Evolutionary conservation across 53 echinoderm and acorn worm genomes (phyloP).

Genomic region (Antedon mediterranea): DNA sequence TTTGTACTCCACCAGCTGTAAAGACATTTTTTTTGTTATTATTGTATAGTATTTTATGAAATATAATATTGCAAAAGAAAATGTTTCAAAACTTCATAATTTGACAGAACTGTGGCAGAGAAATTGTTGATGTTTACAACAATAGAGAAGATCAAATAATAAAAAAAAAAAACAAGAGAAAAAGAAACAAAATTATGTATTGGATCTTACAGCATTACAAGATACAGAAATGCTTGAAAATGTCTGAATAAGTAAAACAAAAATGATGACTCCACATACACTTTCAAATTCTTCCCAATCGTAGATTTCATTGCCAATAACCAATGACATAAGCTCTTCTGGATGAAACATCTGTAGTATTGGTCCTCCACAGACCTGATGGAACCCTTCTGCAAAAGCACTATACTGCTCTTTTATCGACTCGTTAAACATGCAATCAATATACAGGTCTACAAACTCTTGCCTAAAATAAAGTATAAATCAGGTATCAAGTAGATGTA

Average conservation of each 20-base stretch:
- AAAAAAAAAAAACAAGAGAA: no score
- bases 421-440: conserved; percentile 55
- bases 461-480: conserved; percentile 22
- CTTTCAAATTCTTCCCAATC: conserved; percentile 96
- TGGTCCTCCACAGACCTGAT: conserved; percentile 71
- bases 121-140: no score
- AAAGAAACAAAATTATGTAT: no score
- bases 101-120: no score
- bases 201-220: no score
- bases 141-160: no score
- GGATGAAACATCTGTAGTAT: conserved; percentile 82
- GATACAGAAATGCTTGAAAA: no score
- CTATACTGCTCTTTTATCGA: conserved; percentile 50
- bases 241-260: no score
- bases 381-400: conserved; percentile 59
- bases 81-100: no score
- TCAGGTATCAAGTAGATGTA: neutral
- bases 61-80: no score
- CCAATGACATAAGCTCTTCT: conserved; percentile 81
- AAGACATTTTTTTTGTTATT: neutral
- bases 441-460: conserved; percentile 56
- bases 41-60: no score
- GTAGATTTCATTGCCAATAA: conserved; percentile 72
- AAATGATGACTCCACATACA: no score
- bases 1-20: conserved; percentile 69